Evolutionary conservation across 1,140 invertebrate genomes (phyloP), one percentile per base, ranked within the genome.

Genomic region (Lineus longissimus): DNA sequence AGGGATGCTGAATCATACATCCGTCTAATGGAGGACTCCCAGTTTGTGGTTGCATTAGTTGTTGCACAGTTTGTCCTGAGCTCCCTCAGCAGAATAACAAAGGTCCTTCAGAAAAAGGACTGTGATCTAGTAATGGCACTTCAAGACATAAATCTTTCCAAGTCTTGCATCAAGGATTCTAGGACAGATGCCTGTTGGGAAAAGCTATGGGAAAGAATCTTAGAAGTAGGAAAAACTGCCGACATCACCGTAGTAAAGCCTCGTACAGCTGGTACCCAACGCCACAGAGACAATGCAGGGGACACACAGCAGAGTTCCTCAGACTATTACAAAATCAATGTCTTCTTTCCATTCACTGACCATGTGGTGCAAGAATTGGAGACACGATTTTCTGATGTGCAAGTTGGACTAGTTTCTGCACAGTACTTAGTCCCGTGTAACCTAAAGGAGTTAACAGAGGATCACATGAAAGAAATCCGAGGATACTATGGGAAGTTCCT

Each of bases 1-100:
- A 4, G 25, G 4, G 25, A 51, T 19, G 47, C 47, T 7, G 47
- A 19, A 4, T 51, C 47, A 51, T 51, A 23, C n/a, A 19, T 51
- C n/a, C 47, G 47, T 51, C 19, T 27, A n/a, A 51, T 51, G n/a
- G 25, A 19, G 9, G 25, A 27, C 25, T n/a, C n/a, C n/a, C 19
- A 51, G 47, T 51, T 51, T n/a, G n/a, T 51, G n/a, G 25, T 51
- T n/a, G 47, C 47, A 51, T 7, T 51, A 23, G n/a, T 51, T 27
- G 25, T 27, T 4, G 47, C 25, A 9, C 25, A 51, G n/a, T 27
- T 23, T 23, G 25, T 27, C n/a, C 25, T 51, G 6, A 7, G 6
- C n/a, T 4, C 6, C 6, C 47, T 51, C n/a, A 19, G 25, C n/a
- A 4, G n/a, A n/a, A n/a, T 51, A 9, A 7, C 47, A 19, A 51